phyloP scores from a whole-genome alignment of 2,113 vertebrate genomes.

The Solea solea region DNA sequence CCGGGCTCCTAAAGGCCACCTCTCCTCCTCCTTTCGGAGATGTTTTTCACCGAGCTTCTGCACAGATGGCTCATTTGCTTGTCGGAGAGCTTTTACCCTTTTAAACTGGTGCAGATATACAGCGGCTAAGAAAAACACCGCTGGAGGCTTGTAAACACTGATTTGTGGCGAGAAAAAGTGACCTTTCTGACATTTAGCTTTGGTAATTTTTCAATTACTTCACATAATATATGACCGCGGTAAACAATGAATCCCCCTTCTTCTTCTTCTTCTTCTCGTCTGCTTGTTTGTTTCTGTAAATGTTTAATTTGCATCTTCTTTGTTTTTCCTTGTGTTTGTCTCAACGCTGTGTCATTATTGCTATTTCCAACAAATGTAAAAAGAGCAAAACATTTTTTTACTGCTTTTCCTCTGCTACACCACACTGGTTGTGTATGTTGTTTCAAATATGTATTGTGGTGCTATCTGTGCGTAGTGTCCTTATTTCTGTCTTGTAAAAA shows the following conservation, averaged over 20 bases:
- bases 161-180: background rate
- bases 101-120: constrained; percentile 17
- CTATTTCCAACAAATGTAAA: background rate
- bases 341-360: background rate
- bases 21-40: constrained; percentile 15
- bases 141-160: background rate
- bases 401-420: background rate
- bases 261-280: too few species aligned
- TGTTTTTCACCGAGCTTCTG: constrained; percentile 22
- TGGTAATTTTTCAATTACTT: background rate
- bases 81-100: constrained; percentile 44
- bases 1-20: constrained; percentile 15
- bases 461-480: constrained; percentile 31
- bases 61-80: constrained; percentile 21
- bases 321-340: background rate
- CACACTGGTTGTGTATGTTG: constrained; percentile 5
- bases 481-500: constrained; percentile 20
- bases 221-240: background rate
- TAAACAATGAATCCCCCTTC: background rate
- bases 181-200: background rate
- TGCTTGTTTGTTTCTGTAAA: background rate
- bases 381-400: background rate
- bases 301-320: too few species aligned
- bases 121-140: constrained; percentile 8
- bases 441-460: constrained; percentile 17